A percentile compares a stretch with the other conserved stretches of the same genome.
These are phyloP conservation scores for Argentina silus DNA, from an alignment of 2,797 vertebrate genomes.

Conservation along the genomic window DNA sequence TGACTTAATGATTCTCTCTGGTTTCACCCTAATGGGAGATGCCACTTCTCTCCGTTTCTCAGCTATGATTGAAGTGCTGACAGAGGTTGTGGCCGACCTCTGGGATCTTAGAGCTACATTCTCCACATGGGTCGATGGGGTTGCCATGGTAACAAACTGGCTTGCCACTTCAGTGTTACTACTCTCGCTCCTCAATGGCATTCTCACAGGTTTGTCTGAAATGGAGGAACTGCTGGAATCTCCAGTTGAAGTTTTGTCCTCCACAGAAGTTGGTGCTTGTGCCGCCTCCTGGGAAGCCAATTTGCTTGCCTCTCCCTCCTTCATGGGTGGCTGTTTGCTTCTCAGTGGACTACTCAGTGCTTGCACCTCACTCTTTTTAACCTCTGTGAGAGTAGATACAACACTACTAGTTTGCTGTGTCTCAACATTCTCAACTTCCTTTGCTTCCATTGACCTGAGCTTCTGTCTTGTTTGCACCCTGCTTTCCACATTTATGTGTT, in stretches of 20 bases:
- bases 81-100: slow-evolving; percentile 52
- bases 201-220: slow-evolving; percentile 62
- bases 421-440: slow-evolving; percentile 60
- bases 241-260: slow-evolving; percentile 36
- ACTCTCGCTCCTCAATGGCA: slow-evolving; percentile 75
- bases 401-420: slow-evolving; percentile 41
- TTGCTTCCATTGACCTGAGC: slow-evolving; percentile 66
- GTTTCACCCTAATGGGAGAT: slow-evolving; percentile 53
- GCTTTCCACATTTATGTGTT: slow-evolving; percentile 43
- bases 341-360: slow-evolving; percentile 55
- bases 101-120: slow-evolving; percentile 79
- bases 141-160: slow-evolving; percentile 45
- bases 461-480: slow-evolving; percentile 71
- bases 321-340: slow-evolving; percentile 56
- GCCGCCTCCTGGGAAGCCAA: slow-evolving; percentile 10
- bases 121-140: slow-evolving; percentile 60
- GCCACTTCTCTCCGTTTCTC: slow-evolving; percentile 47
- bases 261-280: slow-evolving; percentile 35
- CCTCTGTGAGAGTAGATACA: slow-evolving; percentile 39
- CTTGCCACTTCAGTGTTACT: slow-evolving; percentile 57
- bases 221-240: slow-evolving; percentile 38
- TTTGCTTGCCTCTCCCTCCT: slow-evolving; percentile 44
- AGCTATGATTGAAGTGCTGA: slow-evolving; percentile 31
- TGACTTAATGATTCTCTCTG: slow-evolving; percentile 55
- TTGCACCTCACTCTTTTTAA: slow-evolving; percentile 47